Evolutionary conservation across 2,797 vertebrate species (phyloP), one percentile per base, ranked within the genome.

Genomic region (Carapus acus): DNA sequence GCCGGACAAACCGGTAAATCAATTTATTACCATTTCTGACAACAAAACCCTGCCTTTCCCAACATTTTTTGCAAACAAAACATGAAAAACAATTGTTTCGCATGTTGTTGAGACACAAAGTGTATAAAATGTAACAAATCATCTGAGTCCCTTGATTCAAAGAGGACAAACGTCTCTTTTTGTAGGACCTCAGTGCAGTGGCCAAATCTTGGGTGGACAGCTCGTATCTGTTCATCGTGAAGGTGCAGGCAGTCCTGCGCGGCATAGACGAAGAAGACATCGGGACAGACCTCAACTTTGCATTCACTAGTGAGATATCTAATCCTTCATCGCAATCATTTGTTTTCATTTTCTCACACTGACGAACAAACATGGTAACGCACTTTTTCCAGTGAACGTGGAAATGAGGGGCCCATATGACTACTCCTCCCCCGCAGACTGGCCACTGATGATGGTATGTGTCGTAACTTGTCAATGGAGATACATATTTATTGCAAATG

Each of bases 351-450:
- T 27, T 9, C n/a, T n/a, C n/a, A n/a, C n/a, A n/a, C n/a, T n/a
- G n/a, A n/a, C n/a, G n/a, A n/a, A n/a, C n/a, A n/a, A n/a, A n/a
- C n/a, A n/a, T n/a, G n/a, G n/a, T n/a, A n/a, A n/a, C n/a, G n/a
- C n/a, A n/a, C n/a, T n/a, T n/a, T n/a, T n/a, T n/a, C n/a, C 49
- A 94, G 92, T 96, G 89, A 92, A 83, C 46, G 89, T 97, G 62
- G 91, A 94, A 87, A 89, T 94, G 84, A 93, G 88, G 65, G 93
- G 94, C 42, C 91, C 91, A 0, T 92, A 93, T 74, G 92, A 94
- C 45, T 97, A 93, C 69, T 91, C 94, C 18, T 93, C 93, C 1
- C 92, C 94, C 54, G 92, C 93, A 65, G 94, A 97, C 71, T 96
- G 94, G 82, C 94, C 94, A 17, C 82, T 92, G 44, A 96, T 97